Conservation (phyloP, 2,888 invertebrate species). For the Rotaria sp. region DNA sequence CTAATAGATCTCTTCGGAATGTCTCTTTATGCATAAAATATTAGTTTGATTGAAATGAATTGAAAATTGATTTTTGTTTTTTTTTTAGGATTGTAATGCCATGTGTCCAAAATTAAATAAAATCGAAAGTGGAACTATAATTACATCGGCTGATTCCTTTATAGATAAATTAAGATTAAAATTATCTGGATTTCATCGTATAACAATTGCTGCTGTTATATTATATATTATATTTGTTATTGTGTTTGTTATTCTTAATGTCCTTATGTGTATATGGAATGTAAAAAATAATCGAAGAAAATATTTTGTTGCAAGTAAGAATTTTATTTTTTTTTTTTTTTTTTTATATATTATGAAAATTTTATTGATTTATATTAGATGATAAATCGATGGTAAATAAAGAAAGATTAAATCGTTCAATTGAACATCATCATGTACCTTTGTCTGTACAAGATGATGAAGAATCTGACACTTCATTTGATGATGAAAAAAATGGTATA, state of each 20-base stretch:
- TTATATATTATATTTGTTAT: not conserved
- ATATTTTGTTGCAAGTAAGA: not conserved
- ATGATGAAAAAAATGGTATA: not conserved
- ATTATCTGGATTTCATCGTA: not conserved
- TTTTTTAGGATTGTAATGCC: conserved; percentile 12
- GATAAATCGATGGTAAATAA: not conserved
- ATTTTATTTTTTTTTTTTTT: too few species aligned
- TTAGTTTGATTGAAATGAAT: not conserved
- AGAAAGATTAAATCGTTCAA: not conserved
- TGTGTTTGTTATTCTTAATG: not conserved
- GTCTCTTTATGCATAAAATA: not conserved
- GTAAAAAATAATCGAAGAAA: not conserved
- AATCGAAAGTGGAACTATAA: not conserved
- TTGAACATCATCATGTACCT: not conserved
- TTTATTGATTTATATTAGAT: not conserved
- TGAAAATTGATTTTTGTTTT: not conserved
- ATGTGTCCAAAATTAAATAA: not conserved
- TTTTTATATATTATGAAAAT: too few species aligned
- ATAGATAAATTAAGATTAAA: not conserved
- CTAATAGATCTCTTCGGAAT: too few species aligned
- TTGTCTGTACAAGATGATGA: not conserved
- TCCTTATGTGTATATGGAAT: not conserved
- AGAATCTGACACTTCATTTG: conserved; percentile 10
- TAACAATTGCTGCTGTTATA: not conserved
- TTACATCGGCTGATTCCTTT: not conserved